phyloP scores from a whole-genome alignment of 2,113 vertebrate species.

The Pelmatolapia mariae region DNA sequence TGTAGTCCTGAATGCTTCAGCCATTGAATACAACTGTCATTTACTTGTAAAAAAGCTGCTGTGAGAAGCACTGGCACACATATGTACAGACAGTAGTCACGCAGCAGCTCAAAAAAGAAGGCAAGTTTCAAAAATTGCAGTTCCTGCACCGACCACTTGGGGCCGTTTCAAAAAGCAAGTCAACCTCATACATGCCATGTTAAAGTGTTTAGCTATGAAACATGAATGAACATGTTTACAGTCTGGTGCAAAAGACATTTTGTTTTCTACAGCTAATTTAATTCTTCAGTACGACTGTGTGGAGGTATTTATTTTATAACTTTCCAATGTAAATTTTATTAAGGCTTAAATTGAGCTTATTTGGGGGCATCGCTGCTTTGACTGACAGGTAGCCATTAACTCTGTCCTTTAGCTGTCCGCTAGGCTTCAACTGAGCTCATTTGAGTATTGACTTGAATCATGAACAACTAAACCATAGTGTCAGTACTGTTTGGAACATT shows the following conservation, averaged over 20 bases:
- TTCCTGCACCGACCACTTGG: neutral
- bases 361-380: fast-evolving
- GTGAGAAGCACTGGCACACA: neutral
- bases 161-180: neutral
- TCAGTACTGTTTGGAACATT: neutral
- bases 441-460: neutral
- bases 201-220: neutral
- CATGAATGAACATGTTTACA: neutral
- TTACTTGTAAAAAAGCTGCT: neutral
- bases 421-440: neutral
- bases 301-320: neutral
- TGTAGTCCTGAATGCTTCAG: neutral
- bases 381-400: fast-evolving
- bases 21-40: neutral
- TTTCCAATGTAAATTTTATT: neutral
- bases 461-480: neutral
- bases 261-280: neutral
- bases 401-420: neutral
- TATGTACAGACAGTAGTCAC: neutral
- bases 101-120: neutral
- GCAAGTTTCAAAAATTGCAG: neutral
- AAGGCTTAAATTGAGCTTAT: neutral
- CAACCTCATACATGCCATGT: neutral
- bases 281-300: neutral
- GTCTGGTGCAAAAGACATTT: neutral